phyloP scores from a whole-genome alignment of 2,113 vertebrate genomes.

The Tragelaphus scriptus region DNA sequence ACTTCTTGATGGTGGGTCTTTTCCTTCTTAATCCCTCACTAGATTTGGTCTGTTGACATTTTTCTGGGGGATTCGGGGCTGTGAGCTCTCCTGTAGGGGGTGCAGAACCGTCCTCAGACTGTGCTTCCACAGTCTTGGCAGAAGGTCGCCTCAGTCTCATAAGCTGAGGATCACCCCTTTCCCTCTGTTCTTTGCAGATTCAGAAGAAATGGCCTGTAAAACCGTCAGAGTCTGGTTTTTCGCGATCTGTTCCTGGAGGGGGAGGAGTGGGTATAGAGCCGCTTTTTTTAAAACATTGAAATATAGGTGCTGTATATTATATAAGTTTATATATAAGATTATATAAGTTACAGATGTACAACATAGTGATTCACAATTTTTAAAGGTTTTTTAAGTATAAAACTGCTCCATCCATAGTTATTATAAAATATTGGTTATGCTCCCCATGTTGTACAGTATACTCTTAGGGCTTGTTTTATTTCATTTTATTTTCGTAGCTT shows the following conservation, averaged over 20 bases:
- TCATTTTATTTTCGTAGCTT: not conserved
- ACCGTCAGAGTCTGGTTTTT: not conserved
- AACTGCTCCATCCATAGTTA: not conserved
- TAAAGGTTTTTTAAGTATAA: not conserved
- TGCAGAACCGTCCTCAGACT: not conserved
- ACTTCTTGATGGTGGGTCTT: not conserved
- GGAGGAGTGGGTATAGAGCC: not conserved
- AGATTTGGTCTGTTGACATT: not conserved
- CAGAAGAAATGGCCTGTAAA: not conserved
- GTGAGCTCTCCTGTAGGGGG: not conserved
- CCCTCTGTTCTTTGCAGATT: not conserved
- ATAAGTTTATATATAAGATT: not conserved
- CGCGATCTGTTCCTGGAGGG: not conserved
- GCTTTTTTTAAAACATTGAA: not conserved
- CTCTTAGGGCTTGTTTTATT: not conserved
- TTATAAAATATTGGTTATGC: not conserved
- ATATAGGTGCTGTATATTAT: not conserved
- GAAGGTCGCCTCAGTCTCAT: not conserved
- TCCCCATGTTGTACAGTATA: not conserved
- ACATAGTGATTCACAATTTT: not conserved
- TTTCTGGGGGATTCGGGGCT: not conserved
- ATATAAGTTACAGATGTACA: not conserved
- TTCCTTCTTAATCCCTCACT: conserved; percentile 23
- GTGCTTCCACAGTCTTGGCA: not conserved
- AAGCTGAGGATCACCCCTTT: not conserved